Percentiles rank a stretch among this genome's conserved stretches.
Evolutionary conservation across 1,140 invertebrate species (phyloP).

Genomic region (Scaptodrosophila lebanonensis): DNA sequence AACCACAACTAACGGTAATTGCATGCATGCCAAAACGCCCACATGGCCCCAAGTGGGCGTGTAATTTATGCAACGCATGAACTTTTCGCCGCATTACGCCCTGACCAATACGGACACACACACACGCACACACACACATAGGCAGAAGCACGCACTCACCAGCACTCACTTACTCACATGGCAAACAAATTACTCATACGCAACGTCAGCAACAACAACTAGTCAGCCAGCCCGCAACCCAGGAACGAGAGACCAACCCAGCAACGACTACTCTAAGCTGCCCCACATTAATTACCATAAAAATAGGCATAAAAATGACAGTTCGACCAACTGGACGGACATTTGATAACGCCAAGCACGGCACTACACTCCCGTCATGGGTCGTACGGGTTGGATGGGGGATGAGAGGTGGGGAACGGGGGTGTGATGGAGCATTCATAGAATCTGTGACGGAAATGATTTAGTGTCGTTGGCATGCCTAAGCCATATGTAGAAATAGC

Average conservation of each 20-base stretch:
- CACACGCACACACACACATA: constrained; percentile 25
- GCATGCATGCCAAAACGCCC: constrained; percentile 7
- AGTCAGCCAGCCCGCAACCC: too few relatives aligned
- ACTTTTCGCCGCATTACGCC: constrained; percentile 19
- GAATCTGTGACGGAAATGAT: constrained; percentile 72
- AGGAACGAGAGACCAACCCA: too few relatives aligned
- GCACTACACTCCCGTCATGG: too few relatives aligned
- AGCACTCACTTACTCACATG: not conserved
- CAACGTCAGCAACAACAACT: too few relatives aligned
- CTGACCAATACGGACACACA: constrained; percentile 42
- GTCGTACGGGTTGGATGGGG: not conserved
- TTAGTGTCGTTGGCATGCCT: constrained; percentile 53
- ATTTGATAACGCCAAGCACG: too few relatives aligned
- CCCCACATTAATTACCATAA: constrained; percentile 67
- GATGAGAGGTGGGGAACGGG: not conserved
- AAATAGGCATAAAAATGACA: constrained; percentile 43
- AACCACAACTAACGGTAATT: constrained; percentile 13
- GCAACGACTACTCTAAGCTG: constrained; percentile 3
- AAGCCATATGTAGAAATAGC: not conserved
- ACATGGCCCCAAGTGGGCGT: not conserved
- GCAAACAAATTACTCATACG: too few relatives aligned
- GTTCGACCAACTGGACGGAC: not conserved
- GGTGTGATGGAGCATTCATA: constrained; percentile 42
- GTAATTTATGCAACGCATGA: constrained; percentile 11
- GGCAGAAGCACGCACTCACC: not conserved